Percentiles rank a stretch among this genome's conserved stretches.
These are phyloP conservation scores for Eupithecia subfuscata DNA, from an alignment of 2,888 invertebrate species.

Conservation along the genomic window DNA sequence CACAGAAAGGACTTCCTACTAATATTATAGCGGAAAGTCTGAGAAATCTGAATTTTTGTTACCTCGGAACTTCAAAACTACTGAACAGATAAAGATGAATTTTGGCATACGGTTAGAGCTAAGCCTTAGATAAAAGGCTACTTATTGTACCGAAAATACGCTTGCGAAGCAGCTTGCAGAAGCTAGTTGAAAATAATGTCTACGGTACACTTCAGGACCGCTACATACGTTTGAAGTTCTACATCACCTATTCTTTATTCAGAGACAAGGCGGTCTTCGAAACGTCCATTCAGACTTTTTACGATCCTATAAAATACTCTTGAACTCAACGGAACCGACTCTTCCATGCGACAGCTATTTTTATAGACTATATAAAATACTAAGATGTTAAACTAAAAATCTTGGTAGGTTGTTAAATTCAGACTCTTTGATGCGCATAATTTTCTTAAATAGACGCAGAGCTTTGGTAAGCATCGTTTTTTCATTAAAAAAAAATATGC, in stretches of 20 bases:
- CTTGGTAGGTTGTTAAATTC: background rate
- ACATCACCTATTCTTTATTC: conserved; percentile 1
- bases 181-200: conserved; percentile 9
- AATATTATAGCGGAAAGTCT: too few relatives aligned
- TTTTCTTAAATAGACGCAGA: background rate
- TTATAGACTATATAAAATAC: conserved; percentile 28
- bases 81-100: too few relatives aligned
- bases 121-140: too few relatives aligned
- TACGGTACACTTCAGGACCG: background rate
- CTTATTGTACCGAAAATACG: too few relatives aligned
- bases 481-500: too few relatives aligned
- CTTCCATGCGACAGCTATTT: conserved; percentile 33
- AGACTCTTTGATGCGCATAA: background rate
- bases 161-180: too few relatives aligned
- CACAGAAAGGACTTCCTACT: conserved; percentile 15
- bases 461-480: background rate
- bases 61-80: too few relatives aligned
- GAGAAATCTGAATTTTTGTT: too few relatives aligned
- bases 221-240: background rate
- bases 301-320: conserved; percentile 29
- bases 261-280: background rate
- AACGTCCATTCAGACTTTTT: conserved; percentile 3
- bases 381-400: background rate
- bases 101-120: too few relatives aligned
- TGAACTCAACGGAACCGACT: conserved; percentile 28